Base-by-base conservation (phyloP, 2,113 vertebrate genomes). In the Hylia prasina region DNA sequence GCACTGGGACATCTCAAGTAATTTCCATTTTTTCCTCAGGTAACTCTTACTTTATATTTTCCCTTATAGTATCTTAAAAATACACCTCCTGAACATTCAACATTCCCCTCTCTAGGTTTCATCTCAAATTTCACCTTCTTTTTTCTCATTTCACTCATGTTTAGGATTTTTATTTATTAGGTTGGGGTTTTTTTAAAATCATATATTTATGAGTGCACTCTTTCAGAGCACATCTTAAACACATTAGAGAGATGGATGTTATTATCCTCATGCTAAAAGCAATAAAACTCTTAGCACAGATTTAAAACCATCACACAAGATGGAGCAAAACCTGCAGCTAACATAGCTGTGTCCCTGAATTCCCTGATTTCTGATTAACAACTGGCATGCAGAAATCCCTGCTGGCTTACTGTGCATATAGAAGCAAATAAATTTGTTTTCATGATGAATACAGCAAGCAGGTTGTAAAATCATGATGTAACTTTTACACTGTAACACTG, bases 101-200 rank as follows among this genome's bases (percentile, higher is more conserved):
- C 15, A 31, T n/a, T 61, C 13, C 13, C 27, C 28, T 44, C n/a
- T 25, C 65, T 3, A 16, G 13, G 13, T 82, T 58, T 61, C 9
- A 84, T 10, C 42, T 80, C 68, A 35, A 37, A 44, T 78, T 50
- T 73, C 47, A 80, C n/a, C 25, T 48, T 25, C 1, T 11, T 45
- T 89, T 87, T 76, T 48, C 56, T 64, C 15, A 64, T 60, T 73
- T 90, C 40, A 37, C 28, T 65, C 24, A n/a, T 0, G 10, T 19
- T 53, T 31, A 63, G n/a, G 25, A 54, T 37, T 79, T 37, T 19
- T 48, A 7, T 31, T 77, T 69, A 64, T 35, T 27, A 48, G 8
- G 4, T 8, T 35, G 21, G 3, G 11, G 11, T 54, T 0, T 7
- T 53, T n/a, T 12, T 6, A 37, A 61, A 8, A 6, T 21, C 20